Percentiles rank a stretch among this genome's conserved stretches.
These are phyloP conservation scores for Ctenomys sociabilis DNA, from an alignment of 2,113 vertebrate genomes.

Conservation along the genomic window DNA sequence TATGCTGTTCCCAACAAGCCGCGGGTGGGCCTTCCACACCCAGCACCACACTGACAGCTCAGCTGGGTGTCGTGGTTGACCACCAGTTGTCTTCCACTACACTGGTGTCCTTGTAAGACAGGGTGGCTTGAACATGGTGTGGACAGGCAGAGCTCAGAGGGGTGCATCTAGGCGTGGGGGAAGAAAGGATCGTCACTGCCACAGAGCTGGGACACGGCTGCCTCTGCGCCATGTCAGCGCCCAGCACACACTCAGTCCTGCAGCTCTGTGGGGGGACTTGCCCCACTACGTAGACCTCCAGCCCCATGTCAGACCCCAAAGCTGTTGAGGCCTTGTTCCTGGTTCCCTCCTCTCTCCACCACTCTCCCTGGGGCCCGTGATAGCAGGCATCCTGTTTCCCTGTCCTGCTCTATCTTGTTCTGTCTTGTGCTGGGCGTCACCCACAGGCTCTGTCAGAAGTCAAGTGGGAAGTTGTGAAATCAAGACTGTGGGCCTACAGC, in stretches of 20 bases:
- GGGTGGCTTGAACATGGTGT: not conserved
- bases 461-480: not conserved
- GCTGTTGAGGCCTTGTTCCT: not conserved
- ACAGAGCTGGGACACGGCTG: not conserved
- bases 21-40: no score
- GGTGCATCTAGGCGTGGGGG: not conserved
- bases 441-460: not conserved
- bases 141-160: not conserved
- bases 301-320: not conserved
- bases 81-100: no score
- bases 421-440: not conserved
- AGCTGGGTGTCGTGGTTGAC: no score
- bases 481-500: not conserved
- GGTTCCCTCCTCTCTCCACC: not conserved
- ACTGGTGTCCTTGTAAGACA: not conserved
- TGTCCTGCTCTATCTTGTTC: not conserved
- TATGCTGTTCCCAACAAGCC: no score
- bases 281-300: not conserved
- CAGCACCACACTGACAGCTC: no score
- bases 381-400: not conserved
- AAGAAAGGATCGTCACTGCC: not conserved
- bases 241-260: not conserved
- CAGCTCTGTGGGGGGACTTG: not conserved
- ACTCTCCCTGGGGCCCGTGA: not conserved
- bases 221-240: not conserved